These are phyloP conservation scores for Lordiphosa andalusiaca DNA, from an alignment of 2,888 invertebrate species.

Conservation along the genomic window DNA sequence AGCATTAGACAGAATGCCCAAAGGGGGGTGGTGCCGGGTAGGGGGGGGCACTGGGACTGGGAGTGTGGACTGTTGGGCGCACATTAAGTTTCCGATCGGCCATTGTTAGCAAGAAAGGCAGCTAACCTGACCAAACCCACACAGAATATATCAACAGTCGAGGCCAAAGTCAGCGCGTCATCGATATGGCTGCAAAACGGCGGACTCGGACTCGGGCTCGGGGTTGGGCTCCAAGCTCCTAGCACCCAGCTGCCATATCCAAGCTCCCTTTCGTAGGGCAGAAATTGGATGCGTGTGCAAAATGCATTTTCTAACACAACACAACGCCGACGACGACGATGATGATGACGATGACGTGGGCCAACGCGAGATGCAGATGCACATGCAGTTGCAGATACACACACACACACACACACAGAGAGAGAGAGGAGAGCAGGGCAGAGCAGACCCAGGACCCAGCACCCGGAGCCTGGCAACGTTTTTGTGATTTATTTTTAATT, in stretches of 20 bases:
- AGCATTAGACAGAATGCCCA: not conserved
- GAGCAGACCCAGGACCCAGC: constrained; percentile 19
- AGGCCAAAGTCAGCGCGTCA: constrained; percentile 73
- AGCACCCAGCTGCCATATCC: constrained; percentile 18
- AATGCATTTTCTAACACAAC: constrained; percentile 69
- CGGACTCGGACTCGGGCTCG: constrained; percentile 26
- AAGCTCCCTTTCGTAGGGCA: constrained; percentile 21
- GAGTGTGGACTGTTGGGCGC: constrained; percentile 13
- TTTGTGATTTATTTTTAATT: constrained; percentile 81
- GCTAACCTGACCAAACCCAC: constrained; percentile 16
- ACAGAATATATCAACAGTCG: constrained; percentile 56
- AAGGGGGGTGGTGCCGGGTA: not conserved
- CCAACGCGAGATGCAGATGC: constrained; percentile 70
- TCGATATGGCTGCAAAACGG: constrained; percentile 61
- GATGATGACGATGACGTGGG: constrained; percentile 20
- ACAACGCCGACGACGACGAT: constrained; percentile 28
- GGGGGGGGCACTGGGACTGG: not conserved
- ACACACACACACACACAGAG: constrained; percentile 6
- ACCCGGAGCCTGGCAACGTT: constrained; percentile 63
- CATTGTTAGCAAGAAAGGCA: constrained; percentile 40
- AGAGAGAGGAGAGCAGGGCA: not conserved
- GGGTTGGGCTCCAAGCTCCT: constrained; percentile 11
- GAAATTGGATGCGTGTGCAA: constrained; percentile 77
- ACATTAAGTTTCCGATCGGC: constrained; percentile 67
- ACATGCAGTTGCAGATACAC: constrained; percentile 51